Evolutionary conservation across 2,797 vertebrate species (phyloP), one percentile per base, ranked within the genome.

Genomic region (Clamator glandarius): DNA sequence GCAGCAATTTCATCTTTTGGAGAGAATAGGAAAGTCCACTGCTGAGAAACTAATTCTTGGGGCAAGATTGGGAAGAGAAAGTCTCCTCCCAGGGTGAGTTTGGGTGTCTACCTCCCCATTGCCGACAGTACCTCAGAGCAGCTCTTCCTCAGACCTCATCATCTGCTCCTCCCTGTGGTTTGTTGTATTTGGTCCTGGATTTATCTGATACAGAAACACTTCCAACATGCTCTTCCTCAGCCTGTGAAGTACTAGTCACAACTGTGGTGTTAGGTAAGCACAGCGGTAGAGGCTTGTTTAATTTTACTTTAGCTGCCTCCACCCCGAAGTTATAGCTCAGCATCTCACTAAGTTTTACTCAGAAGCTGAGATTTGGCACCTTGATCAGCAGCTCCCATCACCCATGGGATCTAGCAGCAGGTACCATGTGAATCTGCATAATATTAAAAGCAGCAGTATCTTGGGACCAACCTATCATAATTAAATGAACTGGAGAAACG

Each of bases 381-480:
- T 5, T 9, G 19, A 33, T 35, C 77, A 61, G 91, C 57, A 66
- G 59, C 84, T 73, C 51, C 66, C 57, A 59, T 63, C 28, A 33
- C 8, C 31, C 67, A 6, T 0, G 10, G 57, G 28, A 55, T 48
- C 9, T 16, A 87, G 58, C 62, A 41, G 12, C 7, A 73, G 20
- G 50, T 11, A 33, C 39, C 8, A 2, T 6, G 23, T 10, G 62
- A 44, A 44, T 20, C 23, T 31, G 31, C 36, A 9, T 36, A 4
- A 15, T 13, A 29, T 11, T 33, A 61, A 87, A 95, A 84, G 21
- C 55, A 62, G 57, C 46, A 64, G n/a, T 42, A 44, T 5, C 57
- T 62, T n/a, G 25, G 36, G 36, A 72, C 35, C 26, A 39, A 35
- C 5, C 2, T 8, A 6, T 0, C 11, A 0, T 8, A 48, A 75